Evolutionary conservation across 2,888 invertebrate species (phyloP), one percentile per base, ranked within the genome.

Genomic region (Emmelina monodactyla): DNA sequence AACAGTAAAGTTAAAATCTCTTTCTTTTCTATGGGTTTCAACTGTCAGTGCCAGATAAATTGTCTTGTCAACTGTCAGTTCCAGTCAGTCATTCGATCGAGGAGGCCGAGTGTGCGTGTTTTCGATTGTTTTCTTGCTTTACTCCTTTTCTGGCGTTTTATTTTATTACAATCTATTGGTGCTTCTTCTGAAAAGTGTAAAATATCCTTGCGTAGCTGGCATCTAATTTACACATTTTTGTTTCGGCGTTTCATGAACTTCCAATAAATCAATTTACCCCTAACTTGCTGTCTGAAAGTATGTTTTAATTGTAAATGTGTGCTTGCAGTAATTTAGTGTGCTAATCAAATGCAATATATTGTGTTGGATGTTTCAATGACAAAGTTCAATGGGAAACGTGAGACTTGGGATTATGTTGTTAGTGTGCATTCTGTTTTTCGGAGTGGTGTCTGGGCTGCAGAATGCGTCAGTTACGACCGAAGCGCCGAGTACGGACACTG

Each of bases 381-480:
- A 58, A 58, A 58, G 50, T 50, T 54, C 51, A 47, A 50, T 50
- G 47, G 48, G 41, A 50, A 43, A 40, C 47, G 46, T 47, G 54
- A 47, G 49, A 50, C 55, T 50, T 60, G 70, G 71, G 69, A 76
- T 61, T 69, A 80, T 81, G 81, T 69, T 79, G 62, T 72, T 79
- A 56, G 59, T 79, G 57, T 66, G 79, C 73, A 79, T 73, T 68
- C 70, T 81, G 66, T 68, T 75, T 53, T 62, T 79, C 53, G 76
- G 76, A 47, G 62, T 79, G 64, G 59, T 78, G 46, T 62, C 64
- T 49, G 72, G 76, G 43, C 57, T 76, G 51, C 71, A 72, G 63
- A 76, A 78, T 58, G 72, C 61, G 37, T 69, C 71, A 13, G 72
- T 62, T 37, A 70, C 71, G 13, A 64, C 67, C 38, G 73, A 78